Conservation (phyloP, 2,797 vertebrate genomes). For the Fistularia tabacaria region DNA sequence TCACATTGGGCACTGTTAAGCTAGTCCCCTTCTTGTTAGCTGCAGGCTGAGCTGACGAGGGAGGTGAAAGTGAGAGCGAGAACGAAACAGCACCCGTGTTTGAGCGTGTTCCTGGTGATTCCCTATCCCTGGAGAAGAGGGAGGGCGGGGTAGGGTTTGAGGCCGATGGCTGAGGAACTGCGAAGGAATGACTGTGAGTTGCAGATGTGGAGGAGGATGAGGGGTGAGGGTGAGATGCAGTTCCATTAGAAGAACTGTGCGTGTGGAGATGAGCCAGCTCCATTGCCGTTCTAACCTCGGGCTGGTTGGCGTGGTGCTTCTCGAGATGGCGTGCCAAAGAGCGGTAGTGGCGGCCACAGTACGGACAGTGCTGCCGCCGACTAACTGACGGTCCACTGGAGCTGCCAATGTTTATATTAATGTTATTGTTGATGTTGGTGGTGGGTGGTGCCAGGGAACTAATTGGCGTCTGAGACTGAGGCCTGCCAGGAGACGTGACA, state of each 20-base stretch:
- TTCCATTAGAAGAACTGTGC: conserved; percentile 46
- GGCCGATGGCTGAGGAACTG: conserved; percentile 61
- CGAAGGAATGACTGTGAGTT: conserved; percentile 60
- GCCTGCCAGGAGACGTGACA: conserved; percentile 37
- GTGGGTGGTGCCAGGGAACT: conserved; percentile 57
- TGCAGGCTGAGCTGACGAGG: conserved; percentile 34
- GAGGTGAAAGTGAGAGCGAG: conserved; percentile 71
- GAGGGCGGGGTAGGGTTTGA: conserved; percentile 52
- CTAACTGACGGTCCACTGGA: conserved; percentile 50
- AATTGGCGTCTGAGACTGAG: conserved; percentile 49
- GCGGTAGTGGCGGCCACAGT: conserved; percentile 78
- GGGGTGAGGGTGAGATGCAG: conserved; percentile 45
- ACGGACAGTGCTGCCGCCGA: conserved; percentile 74
- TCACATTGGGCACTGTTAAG: conserved; percentile 25
- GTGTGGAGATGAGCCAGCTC: conserved; percentile 69
- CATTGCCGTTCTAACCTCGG: conserved; percentile 75
- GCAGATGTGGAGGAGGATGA: conserved; percentile 51
- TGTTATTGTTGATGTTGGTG: conserved; percentile 81
- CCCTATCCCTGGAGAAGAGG: conserved; percentile 68
- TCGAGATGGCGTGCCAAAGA: conserved; percentile 79
- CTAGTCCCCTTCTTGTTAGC: conserved; percentile 46
- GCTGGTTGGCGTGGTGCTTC: conserved; percentile 79
- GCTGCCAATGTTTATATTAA: conserved; percentile 77
- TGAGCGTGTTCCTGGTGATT: conserved; percentile 52
- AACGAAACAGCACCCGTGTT: conserved; percentile 66